Evolutionary conservation across 2,113 vertebrate genomes (phyloP), one percentile per base, ranked within the genome.

Genomic region (Nestor notabilis): DNA sequence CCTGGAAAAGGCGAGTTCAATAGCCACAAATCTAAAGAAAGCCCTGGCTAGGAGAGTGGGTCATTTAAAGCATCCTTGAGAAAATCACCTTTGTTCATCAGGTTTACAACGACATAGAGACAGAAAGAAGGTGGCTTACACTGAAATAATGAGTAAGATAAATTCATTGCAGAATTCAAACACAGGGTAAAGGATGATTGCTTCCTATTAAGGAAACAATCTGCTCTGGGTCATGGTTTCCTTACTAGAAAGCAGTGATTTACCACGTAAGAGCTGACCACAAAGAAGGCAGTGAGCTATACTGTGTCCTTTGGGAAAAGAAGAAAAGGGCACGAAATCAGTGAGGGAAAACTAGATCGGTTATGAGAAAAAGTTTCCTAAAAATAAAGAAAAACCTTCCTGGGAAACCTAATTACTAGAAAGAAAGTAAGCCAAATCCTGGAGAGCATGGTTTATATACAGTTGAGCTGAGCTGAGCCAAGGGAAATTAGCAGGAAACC

Each of bases 401-500:
- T 64, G 53, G 25, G 60, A 91, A 96, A 89, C 46, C 47, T 71
- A 68, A 82, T 89, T 91, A 68, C 50, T 71, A 35, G 39, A 58
- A 21, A 91, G 47, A 91, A 92, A 78, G 81, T 78, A 89, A 93
- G 81, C 72, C 84, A 94, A 78, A 89, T 91, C 74, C 91, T 61
- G 58, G 61, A 89, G 52, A 91, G 52, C 69, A 47, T 10, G 35
- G 65, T 75, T 96, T 84, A 79, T 79, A 74, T 77, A 39, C 41
- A 70, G 66, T 31, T 61, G 43, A 93, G 61, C 44, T 89, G 69
- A 95, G 53, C 31, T 0, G 65, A 97, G 91, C 61, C 87, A 87
- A 84, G 94, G 66, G 81, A 96, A 94, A 95, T 91, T 55, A 92
- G 58, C 61, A 89, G 60, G 24, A 92, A 93, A 84, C 72, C 87